A percentile compares a stretch with the other conserved stretches of the same genome.
These are phyloP conservation scores for Sebastes cheni DNA, from an alignment of 2,797 vertebrate genomes.

Conservation along the genomic window DNA sequence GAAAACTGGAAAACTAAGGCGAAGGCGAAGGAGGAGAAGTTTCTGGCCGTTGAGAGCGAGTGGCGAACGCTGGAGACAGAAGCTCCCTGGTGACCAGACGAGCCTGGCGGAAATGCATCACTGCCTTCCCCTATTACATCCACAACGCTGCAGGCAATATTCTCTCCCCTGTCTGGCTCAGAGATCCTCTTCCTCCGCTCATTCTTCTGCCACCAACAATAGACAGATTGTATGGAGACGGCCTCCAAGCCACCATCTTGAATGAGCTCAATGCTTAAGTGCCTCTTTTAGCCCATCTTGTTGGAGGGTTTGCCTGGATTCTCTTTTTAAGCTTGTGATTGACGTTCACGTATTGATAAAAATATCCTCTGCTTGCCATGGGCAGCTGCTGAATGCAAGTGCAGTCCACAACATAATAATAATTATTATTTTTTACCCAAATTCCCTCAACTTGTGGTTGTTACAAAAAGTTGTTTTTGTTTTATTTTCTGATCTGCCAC, in stretches of 20 bases:
- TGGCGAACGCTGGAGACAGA: slow-evolving; percentile 58
- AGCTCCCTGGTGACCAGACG: slow-evolving; percentile 63
- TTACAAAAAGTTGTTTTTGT: no score
- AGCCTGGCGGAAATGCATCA: slow-evolving; percentile 66
- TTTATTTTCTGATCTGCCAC: neutral
- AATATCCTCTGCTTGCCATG: neutral
- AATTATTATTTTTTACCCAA: neutral
- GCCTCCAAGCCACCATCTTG: neutral
- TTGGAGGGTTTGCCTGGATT: neutral
- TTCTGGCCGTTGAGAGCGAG: slow-evolving; percentile 43
- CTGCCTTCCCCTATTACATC: slow-evolving; percentile 77
- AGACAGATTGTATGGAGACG: slow-evolving; percentile 13
- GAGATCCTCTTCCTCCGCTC: slow-evolving; percentile 40
- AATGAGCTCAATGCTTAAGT: neutral
- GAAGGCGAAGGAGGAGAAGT: slow-evolving; percentile 48
- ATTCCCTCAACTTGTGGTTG: neutral
- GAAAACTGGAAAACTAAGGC: slow-evolving; percentile 52
- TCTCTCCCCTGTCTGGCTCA: slow-evolving; percentile 51
- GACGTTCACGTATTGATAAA: neutral
- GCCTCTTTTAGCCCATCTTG: neutral
- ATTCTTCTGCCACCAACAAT: slow-evolving; percentile 45
- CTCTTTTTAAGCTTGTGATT: slow-evolving; percentile 6
- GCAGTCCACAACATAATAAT: neutral
- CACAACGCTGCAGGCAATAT: slow-evolving; percentile 64
- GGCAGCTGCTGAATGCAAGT: neutral